phyloP scores from a whole-genome alignment of 2,113 vertebrate species.

The Silurus asotus region DNA sequence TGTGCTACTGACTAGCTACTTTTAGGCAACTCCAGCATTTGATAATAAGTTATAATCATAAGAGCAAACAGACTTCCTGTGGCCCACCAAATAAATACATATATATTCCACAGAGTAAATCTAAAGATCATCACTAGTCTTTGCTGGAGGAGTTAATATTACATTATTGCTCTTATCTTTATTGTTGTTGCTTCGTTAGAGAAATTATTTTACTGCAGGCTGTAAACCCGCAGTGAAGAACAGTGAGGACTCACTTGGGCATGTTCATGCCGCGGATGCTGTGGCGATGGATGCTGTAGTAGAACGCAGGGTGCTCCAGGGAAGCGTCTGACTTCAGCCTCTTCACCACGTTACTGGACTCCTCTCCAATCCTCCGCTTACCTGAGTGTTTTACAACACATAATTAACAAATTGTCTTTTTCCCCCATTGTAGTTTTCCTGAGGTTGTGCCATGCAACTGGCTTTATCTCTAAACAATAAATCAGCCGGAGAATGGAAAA shows the following conservation, averaged over 20 bases:
- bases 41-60: too few relatives aligned
- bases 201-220: background rate
- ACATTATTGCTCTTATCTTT: background rate
- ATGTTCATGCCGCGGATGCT: conserved; percentile 97
- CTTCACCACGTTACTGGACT: conserved; percentile 72
- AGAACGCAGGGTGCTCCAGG: conserved; percentile 89
- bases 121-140: too few relatives aligned
- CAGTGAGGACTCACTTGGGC: conserved; percentile 84
- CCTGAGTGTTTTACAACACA: conserved; percentile 66
- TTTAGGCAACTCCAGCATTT: too few relatives aligned
- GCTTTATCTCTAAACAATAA: background rate
- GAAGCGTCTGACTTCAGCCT: conserved; percentile 77
- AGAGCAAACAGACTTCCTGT: too few relatives aligned
- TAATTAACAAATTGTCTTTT: background rate
- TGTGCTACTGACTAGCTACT: too few relatives aligned
- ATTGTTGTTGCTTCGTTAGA: background rate
- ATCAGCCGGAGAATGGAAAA: background rate
- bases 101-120: too few relatives aligned
- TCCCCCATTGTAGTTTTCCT: background rate
- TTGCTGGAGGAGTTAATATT: too few relatives aligned
- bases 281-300: conserved; percentile 96
- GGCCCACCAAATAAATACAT: too few relatives aligned
- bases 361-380: conserved; percentile 83
- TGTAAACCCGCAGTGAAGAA: background rate
- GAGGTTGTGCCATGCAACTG: background rate